Conservation (phyloP, 2,888 invertebrate genomes). For the Drosophila anomalata region DNA sequence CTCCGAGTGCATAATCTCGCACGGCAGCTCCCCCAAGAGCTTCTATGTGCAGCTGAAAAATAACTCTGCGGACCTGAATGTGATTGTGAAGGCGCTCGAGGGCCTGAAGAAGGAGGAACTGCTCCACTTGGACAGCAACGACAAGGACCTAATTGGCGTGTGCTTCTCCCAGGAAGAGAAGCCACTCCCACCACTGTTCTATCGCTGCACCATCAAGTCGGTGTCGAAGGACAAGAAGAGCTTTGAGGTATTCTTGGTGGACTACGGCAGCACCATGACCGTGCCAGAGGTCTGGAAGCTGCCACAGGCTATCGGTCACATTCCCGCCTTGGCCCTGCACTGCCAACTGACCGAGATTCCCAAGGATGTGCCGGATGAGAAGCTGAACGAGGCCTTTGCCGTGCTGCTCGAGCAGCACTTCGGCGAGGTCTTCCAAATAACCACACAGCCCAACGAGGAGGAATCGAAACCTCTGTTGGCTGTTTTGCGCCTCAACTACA, state of each 20-base stretch:
- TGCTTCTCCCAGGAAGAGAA: slow-evolving; percentile 85
- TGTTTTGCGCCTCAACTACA: slow-evolving; percentile 86
- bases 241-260: slow-evolving; percentile 89
- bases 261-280: slow-evolving; percentile 87
- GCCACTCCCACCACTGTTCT: slow-evolving; percentile 88
- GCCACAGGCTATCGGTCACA: slow-evolving; percentile 85
- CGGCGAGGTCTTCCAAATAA: slow-evolving; percentile 86
- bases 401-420: slow-evolving; percentile 85
- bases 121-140: not conserved
- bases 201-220: slow-evolving; percentile 88
- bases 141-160: slow-evolving; percentile 23
- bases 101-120: slow-evolving; percentile 64
- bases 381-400: slow-evolving; percentile 77
- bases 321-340: slow-evolving; percentile 76
- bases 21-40: slow-evolving; percentile 88
- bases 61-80: slow-evolving; percentile 72
- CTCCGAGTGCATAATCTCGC: slow-evolving; percentile 86
- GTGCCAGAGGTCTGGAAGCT: slow-evolving; percentile 85
- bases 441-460: slow-evolving; percentile 84
- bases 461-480: slow-evolving; percentile 86
- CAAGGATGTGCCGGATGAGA: slow-evolving; percentile 49
- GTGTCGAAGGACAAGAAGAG: slow-evolving; percentile 90
- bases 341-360: slow-evolving; percentile 75
- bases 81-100: slow-evolving; percentile 68
- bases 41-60: slow-evolving; percentile 89